Base-by-base conservation (phyloP, 2,888 invertebrate genomes). In the Nebria brevicollis region DNA sequence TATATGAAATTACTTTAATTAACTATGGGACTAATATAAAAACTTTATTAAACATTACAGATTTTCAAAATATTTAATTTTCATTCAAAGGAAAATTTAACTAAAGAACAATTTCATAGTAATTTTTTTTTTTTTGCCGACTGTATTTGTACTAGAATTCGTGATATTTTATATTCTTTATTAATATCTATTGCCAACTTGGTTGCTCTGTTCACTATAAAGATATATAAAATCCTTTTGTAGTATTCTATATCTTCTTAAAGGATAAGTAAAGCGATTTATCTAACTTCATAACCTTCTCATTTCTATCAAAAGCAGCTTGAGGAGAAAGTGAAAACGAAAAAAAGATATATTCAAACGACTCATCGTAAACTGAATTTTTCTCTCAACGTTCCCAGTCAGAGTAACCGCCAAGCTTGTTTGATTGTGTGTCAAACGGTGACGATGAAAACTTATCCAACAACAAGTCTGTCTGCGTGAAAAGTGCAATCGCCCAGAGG, bases 261-360 rank as follows among this genome's bases (percentile, higher is more conserved):
- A 54, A 13, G 8, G 54, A 7, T 54, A 54, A 54, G 54, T 13
- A 11, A 13, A 11, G 13, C 54, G 54, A 34, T 34, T 34, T 34
- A 34, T 54, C 54, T 54, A 54, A 54, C 54, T 54, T 54, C 54
- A 72, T 15, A 26, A 15, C 42, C 2, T 26, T 26, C 72, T 8
- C 26, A 34, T 72, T 72, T 11, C 20, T 34, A 72, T 72, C 26
- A 72, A 72, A 72, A 8, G 42, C 54, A 54, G 8, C 54, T 2
- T 13, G 54, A 2, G 26, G 8, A 72, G 15, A 26, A 34, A 72
- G 34, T 34, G 34, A 34, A 34, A 34, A 34, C 34, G 34, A 1
- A 2, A 72, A 72, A 41, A 72, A 15, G 72, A 72, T 15, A 72
- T 72, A 72, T 72, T 72, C 72, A 72, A 72, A 72, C 72, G 72